Base-by-base conservation (phyloP, 2,888 invertebrate species). In the Odontomyia ornata region DNA sequence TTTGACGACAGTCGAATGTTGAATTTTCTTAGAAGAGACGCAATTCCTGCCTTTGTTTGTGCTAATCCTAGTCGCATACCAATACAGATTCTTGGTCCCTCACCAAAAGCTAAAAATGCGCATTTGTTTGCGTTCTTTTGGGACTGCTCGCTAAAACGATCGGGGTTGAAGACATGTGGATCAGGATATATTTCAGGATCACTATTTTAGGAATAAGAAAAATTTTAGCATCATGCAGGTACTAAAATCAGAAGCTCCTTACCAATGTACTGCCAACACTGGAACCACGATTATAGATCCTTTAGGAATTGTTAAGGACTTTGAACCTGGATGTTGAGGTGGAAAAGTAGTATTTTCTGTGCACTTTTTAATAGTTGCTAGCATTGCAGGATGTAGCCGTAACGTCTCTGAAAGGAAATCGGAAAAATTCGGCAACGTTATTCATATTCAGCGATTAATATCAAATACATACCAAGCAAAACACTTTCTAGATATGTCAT, bases 11-110 rank as follows among this genome's bases (percentile, higher is more conserved):
- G 11, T n/a, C 56, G 21, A 1, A 79, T 65, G 52, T 77, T 76
- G 36, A 67, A 80, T 62, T 80, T 75, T 1, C 36, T 47, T 11
- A 80, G 47, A 30, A 80, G 75, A 27, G 77, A 36, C 28, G 69
- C 57, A 21, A 79, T 11, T 47, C 79, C 80, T 25, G 76, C 77
- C 77, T 79, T 80, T 7, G 64, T 65, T 76, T 79, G 77, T 1
- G 78, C 47, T 23, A 80, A 56, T 30, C 78, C 80, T 60, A 79
- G 79, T 75, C 78, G 78, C 75, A 79, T 78, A 25, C 79, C 79
- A 47, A 62, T 18, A 28, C 80, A 80, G 28, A 77, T 77, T 43
- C 79, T 71, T 1, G 80, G 79, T 18, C 77, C 77, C 75, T 80
- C 78, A 1, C 79, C 77, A 47, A 80, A 79, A 7, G 64, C 62